Evolutionary conservation across 2,113 vertebrate species (phyloP), one percentile per base, ranked within the genome.

Genomic region (Siphamia tubifer): DNA sequence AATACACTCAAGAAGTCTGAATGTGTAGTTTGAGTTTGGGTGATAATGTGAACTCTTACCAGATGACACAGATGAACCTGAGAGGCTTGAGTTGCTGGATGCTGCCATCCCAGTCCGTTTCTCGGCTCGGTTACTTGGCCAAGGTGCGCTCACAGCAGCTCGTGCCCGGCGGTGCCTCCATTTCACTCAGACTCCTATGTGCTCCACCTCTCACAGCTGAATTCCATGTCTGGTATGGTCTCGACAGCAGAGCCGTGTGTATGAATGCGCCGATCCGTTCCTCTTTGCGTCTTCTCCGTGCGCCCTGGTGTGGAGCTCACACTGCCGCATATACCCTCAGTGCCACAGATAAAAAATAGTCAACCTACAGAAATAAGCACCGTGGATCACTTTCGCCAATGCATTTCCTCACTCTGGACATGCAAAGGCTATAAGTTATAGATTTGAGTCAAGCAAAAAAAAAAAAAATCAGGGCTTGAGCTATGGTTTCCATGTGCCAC

Each of bases 81-180:
- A 98, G 86, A 98, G 92, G 87, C 97, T 98, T 68, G 97, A 98
- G 94, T 95, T 98, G 68, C 97, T 98, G 79, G 97, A 98, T 75
- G 96, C 95, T 89, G 97, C 97, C 97, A 98, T 98, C 80, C 83
- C 93, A 60, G 72, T 67, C 53, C 24, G 70, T 48, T 69, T 39
- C 73, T 23, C 63, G 56, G 44, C 83, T 74, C 72, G 49, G 68
- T 94, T 83, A 93, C 87, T 90, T 81, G 70, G 47, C 81, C 85
- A 83, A 79, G 88, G 84, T 78, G 89, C 87, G 83, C 77, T 81
- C 68, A 47, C 83, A 68, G 75, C 82, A 52, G 82, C 47, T 74
- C 38, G 49, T 76, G 47, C 65, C 86, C 47, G 70, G 58, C 57
- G 76, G 79, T 67, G 84, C 79, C 61, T 89, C 91, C 91, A 91